Evolutionary conservation across 2,797 vertebrate species (phyloP).

Genomic region (Syndactyla subalaris): DNA sequence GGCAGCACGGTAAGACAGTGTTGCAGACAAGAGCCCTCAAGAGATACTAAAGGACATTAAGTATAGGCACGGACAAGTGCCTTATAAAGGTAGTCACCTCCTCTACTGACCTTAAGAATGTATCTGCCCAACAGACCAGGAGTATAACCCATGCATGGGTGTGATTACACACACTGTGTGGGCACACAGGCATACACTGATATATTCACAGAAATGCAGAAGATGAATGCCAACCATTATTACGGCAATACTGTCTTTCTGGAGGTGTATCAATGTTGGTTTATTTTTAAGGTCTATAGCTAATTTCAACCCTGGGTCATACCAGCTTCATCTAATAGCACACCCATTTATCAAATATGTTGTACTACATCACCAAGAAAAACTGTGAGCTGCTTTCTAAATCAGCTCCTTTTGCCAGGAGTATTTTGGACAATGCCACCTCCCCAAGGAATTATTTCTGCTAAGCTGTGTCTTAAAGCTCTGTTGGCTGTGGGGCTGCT

Average conservation of each 20-base stretch:
- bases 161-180: neutral
- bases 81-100: constrained; percentile 1
- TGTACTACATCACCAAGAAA: neutral
- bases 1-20: neutral
- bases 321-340: neutral
- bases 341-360: neutral
- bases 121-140: neutral
- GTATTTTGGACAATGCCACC: constrained; percentile 41
- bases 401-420: constrained; percentile 11
- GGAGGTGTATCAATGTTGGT: neutral
- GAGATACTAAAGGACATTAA: neutral
- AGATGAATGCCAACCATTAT: neutral
- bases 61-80: neutral
- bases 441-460: constrained; percentile 35
- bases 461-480: constrained; percentile 11
- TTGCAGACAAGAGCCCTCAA: neutral
- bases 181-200: neutral
- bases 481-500: neutral
- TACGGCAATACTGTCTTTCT: neutral
- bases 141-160: accelerated
- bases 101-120: constrained; percentile 3
- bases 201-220: neutral
- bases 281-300: neutral
- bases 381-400: constrained; percentile 18
- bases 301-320: constrained; percentile 12